These are phyloP conservation scores for Laothoe populi DNA, from an alignment of 2,888 invertebrate genomes.

Conservation along the genomic window DNA sequence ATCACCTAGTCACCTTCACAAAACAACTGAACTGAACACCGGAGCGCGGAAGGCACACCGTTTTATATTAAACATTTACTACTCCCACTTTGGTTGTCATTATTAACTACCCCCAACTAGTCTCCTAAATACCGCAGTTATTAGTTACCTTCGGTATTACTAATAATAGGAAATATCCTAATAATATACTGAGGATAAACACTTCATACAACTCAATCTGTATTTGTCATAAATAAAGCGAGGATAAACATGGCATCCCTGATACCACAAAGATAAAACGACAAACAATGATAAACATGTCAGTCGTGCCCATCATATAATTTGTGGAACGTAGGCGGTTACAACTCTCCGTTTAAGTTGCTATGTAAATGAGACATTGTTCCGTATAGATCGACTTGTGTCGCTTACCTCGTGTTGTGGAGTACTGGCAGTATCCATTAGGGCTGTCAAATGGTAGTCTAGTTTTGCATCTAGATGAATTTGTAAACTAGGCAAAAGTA, in stretches of 20 bases:
- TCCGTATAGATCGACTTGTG: constrained; percentile 12
- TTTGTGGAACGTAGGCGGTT: constrained; percentile 16
- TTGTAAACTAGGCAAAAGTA: too few relatives aligned
- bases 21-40: too few relatives aligned
- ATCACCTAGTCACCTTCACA: too few relatives aligned
- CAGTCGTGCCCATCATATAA: constrained; percentile 15
- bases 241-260: constrained; percentile 4
- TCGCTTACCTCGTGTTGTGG: neutral
- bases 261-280: constrained; percentile 17
- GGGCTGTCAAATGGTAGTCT: neutral
- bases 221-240: neutral
- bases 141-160: too few relatives aligned
- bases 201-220: constrained; percentile 1
- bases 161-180: neutral
- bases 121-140: too few relatives aligned
- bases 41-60: too few relatives aligned
- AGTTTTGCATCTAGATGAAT: too few relatives aligned
- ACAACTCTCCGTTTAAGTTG: constrained; percentile 18
- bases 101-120: too few relatives aligned
- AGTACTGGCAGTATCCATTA: neutral
- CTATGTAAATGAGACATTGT: constrained; percentile 25
- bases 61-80: too few relatives aligned
- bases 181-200: neutral
- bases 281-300: constrained; percentile 18
- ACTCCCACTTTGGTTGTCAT: too few relatives aligned